Evolutionary conservation across 2,113 vertebrate genomes (phyloP).

Genomic region (Brachirus orientalis): DNA sequence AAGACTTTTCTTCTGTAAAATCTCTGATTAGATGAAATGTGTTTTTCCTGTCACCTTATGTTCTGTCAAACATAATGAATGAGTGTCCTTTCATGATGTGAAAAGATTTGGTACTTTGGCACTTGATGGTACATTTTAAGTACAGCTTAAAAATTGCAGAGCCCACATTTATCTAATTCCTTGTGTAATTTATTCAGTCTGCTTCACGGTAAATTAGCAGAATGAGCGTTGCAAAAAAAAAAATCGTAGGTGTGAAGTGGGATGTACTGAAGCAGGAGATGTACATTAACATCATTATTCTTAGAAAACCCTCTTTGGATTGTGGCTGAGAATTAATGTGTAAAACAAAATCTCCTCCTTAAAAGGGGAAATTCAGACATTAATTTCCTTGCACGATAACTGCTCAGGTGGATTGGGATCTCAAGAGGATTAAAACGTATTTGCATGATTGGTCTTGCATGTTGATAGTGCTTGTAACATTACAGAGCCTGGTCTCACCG

Average conservation of each 20-base stretch:
- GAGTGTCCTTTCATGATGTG: background rate
- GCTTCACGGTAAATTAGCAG: constrained; percentile 34
- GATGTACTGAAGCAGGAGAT: constrained; percentile 13
- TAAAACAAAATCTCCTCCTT: constrained; percentile 28
- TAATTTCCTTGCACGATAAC: constrained; percentile 37
- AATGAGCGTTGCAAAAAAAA: constrained; percentile 28
- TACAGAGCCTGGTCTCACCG: background rate
- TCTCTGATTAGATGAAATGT: constrained; percentile 1
- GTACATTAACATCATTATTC: constrained; percentile 54
- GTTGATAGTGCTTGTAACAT: background rate
- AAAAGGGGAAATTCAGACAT: constrained; percentile 33
- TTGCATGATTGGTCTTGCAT: constrained; percentile 7
- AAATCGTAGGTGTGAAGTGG: constrained; percentile 18
- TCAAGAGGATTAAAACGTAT: constrained; percentile 33
- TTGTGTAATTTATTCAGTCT: constrained; percentile 31
- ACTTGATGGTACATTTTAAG: constrained; percentile 1
- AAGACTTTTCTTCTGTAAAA: background rate
- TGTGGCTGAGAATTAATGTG: constrained; percentile 34
- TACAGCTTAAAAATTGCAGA: constrained; percentile 2
- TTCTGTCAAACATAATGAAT: constrained; percentile 2
- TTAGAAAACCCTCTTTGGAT: constrained; percentile 28
- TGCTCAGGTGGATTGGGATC: constrained; percentile 41
- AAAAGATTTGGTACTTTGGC: background rate
- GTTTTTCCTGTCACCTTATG: constrained; percentile 1
- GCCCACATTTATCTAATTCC: constrained; percentile 21